A percentile compares a stretch with the other conserved stretches of the same genome.
Evolutionary conservation across 2,888 invertebrate genomes (phyloP).

Genomic region (Tuta absoluta): DNA sequence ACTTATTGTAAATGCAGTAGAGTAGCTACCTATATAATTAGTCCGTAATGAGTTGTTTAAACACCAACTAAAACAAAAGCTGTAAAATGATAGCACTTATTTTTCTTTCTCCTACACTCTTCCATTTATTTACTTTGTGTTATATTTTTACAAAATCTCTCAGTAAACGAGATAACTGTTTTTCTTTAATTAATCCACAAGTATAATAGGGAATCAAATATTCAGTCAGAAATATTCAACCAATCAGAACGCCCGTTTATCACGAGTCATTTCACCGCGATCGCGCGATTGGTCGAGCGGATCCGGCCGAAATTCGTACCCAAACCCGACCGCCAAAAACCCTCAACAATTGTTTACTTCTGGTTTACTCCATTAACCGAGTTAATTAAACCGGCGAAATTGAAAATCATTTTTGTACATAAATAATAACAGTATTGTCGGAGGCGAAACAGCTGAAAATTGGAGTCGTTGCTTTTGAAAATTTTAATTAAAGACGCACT

Average conservation of each 20-base stretch:
- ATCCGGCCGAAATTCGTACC: background rate
- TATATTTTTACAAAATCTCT: no score
- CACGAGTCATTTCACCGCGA: background rate
- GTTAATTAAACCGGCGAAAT: slow-evolving; percentile 48
- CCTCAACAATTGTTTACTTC: slow-evolving; percentile 26
- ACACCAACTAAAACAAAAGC: background rate
- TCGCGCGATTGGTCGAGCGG: background rate
- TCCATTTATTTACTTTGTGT: no score
- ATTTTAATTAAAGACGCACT: slow-evolving; percentile 60
- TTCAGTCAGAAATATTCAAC: background rate
- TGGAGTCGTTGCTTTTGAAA: slow-evolving; percentile 44
- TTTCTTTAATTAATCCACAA: background rate
- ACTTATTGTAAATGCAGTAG: background rate
- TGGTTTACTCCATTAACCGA: slow-evolving; percentile 32
- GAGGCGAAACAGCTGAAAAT: slow-evolving; percentile 36
- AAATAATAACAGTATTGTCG: slow-evolving; percentile 46
- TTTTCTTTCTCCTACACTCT: background rate
- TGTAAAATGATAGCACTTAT: background rate
- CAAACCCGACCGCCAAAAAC: slow-evolving; percentile 16
- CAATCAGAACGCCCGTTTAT: slow-evolving; percentile 12
- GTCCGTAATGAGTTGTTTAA: background rate
- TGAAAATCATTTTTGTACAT: slow-evolving; percentile 47
- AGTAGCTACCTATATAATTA: background rate
- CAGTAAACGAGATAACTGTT: background rate
- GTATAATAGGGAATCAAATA: background rate